Conservation (phyloP, 2,797 vertebrate genomes). For the Balearica regulorum region DNA sequence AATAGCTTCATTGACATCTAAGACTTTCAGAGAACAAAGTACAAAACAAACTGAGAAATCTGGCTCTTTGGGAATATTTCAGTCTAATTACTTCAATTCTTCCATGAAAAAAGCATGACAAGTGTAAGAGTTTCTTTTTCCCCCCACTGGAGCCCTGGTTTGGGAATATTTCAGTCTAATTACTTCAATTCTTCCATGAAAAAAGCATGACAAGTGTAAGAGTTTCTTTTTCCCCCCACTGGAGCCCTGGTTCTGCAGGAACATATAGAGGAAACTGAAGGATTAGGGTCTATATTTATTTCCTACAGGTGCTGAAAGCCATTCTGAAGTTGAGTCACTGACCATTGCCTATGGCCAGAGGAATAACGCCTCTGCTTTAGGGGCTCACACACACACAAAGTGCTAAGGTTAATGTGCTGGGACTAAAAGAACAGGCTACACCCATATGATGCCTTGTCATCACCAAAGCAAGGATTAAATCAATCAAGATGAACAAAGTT, state of each 20-base stretch:
- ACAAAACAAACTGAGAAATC: neutral
- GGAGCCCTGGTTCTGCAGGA: neutral
- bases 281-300: neutral
- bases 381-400: neutral
- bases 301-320: neutral
- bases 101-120: neutral
- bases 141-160: neutral
- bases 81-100: neutral
- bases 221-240: too few species aligned
- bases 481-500: neutral
- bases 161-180: neutral
- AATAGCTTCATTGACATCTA: neutral
- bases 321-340: neutral
- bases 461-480: neutral
- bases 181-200: neutral
- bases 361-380: neutral
- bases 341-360: neutral
- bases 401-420: neutral
- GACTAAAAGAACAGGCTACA: neutral
- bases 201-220: neutral
- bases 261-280: neutral
- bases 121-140: too few species aligned
- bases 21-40: neutral
- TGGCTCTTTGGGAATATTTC: neutral
- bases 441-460: neutral